These are phyloP conservation scores for Timandra comae DNA, from an alignment of 2,888 invertebrate species.

Conservation along the genomic window DNA sequence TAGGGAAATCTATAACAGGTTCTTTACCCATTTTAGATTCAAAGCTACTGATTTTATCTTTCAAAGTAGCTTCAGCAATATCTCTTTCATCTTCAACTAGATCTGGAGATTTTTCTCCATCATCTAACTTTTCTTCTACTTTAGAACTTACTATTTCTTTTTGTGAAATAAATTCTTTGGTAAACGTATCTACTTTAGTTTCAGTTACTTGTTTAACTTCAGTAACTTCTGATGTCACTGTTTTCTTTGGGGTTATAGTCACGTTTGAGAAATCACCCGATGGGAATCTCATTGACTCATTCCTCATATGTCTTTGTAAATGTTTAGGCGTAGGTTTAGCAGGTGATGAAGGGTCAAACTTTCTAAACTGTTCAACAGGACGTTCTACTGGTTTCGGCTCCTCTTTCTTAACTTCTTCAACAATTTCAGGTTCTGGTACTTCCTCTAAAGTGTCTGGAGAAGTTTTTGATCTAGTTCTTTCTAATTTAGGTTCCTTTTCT, in stretches of 20 bases:
- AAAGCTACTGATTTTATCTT: slow-evolving; percentile 65
- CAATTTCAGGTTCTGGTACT: slow-evolving; percentile 39
- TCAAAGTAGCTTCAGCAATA: slow-evolving; percentile 67
- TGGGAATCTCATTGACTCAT: slow-evolving; percentile 73
- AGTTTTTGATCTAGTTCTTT: slow-evolving; percentile 56
- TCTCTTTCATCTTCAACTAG: slow-evolving; percentile 62
- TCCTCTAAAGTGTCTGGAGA: slow-evolving; percentile 57
- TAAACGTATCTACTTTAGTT: slow-evolving; percentile 43
- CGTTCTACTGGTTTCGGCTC: slow-evolving; percentile 49
- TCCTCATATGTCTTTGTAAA: slow-evolving; percentile 71
- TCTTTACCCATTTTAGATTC: slow-evolving; percentile 67
- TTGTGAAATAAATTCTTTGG: slow-evolving; percentile 60
- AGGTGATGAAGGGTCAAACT: slow-evolving; percentile 66
- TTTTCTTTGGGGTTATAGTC: slow-evolving; percentile 66
- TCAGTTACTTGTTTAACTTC: slow-evolving; percentile 46
- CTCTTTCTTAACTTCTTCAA: slow-evolving; percentile 42
- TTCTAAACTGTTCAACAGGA: slow-evolving; percentile 59
- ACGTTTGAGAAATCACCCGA: slow-evolving; percentile 73
- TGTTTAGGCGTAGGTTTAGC: slow-evolving; percentile 72
- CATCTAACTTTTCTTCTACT: slow-evolving; percentile 74
- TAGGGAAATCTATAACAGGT: slow-evolving; percentile 55
- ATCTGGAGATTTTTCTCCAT: slow-evolving; percentile 64
- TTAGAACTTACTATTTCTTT: slow-evolving; percentile 68
- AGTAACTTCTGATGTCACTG: slow-evolving; percentile 63
- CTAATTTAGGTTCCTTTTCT: slow-evolving; percentile 59